Conservation (phyloP, 2,113 vertebrate species). For the Esox niger region DNA sequence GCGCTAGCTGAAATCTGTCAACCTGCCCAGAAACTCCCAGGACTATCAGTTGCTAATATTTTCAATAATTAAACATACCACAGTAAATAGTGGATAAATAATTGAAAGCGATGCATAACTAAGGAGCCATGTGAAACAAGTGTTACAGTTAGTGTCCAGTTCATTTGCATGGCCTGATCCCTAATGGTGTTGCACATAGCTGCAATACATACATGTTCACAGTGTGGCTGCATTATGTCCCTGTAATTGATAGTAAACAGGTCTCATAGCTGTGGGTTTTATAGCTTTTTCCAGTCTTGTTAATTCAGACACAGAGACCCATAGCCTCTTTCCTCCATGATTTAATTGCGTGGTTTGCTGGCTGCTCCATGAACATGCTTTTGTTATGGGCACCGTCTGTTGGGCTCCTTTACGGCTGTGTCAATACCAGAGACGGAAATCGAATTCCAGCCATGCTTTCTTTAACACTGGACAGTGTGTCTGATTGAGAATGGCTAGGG, state of each 20-base stretch:
- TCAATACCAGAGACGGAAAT: conserved; percentile 72
- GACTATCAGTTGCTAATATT: no score
- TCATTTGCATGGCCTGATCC: conserved; percentile 36
- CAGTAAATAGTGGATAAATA: no score
- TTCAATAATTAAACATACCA: no score
- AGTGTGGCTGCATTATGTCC: conserved; percentile 47
- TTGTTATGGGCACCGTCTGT: conserved; percentile 54
- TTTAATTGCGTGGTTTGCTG: conserved; percentile 44
- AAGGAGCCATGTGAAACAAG: no score
- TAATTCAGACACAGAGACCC: conserved; percentile 60
- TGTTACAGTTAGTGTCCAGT: neutral
- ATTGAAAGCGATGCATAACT: no score
- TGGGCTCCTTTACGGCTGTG: conserved; percentile 55
- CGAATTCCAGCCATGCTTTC: conserved; percentile 48
- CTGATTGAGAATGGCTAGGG: conserved; percentile 25
- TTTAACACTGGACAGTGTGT: conserved; percentile 55
- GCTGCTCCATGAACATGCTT: conserved; percentile 66
- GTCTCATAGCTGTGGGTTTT: conserved; percentile 55
- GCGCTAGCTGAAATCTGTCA: no score
- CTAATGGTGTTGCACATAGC: conserved; percentile 40
- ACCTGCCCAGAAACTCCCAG: no score
- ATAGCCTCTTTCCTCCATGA: conserved; percentile 50
- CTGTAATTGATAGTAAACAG: conserved; percentile 67
- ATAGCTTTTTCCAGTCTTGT: conserved; percentile 66
- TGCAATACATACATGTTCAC: conserved; percentile 44